Conservation (phyloP, 2,797 vertebrate genomes). For the Sebastes nivosus region DNA sequence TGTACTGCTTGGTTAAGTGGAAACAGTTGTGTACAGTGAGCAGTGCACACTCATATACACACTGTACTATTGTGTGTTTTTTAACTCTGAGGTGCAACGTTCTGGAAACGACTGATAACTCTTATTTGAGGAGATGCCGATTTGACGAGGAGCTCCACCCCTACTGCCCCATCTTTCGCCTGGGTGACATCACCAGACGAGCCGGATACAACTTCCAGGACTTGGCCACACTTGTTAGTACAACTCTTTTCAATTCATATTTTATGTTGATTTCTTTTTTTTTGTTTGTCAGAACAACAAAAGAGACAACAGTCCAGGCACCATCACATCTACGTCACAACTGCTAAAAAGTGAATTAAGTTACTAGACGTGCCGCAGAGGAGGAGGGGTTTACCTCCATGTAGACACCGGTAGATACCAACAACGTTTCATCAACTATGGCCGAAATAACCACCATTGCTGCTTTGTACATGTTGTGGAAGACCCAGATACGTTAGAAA, state of each 20-base stretch:
- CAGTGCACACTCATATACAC: not conserved
- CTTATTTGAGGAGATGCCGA: slow-evolving; percentile 86
- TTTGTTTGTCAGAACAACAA: too few relatives aligned
- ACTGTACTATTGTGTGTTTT: not conserved
- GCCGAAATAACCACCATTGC: too few relatives aligned
- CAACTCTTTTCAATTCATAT: not conserved
- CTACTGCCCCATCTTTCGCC: slow-evolving; percentile 92
- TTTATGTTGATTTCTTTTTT: too few relatives aligned
- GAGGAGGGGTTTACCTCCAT: too few relatives aligned
- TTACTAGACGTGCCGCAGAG: too few relatives aligned
- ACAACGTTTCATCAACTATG: too few relatives aligned
- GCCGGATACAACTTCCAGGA: slow-evolving; percentile 86
- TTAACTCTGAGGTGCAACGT: slow-evolving; percentile 86
- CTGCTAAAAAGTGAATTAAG: not conserved
- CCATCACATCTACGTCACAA: too few relatives aligned
- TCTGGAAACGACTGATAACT: slow-evolving; percentile 72
- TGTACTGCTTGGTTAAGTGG: not conserved
- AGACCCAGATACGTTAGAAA: too few relatives aligned
- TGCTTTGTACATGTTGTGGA: too few relatives aligned
- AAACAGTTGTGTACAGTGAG: not conserved
- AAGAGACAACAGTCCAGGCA: too few relatives aligned
- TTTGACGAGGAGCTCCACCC: slow-evolving; percentile 77
- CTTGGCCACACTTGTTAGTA: slow-evolving; percentile 82
- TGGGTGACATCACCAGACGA: slow-evolving; percentile 85
- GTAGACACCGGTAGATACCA: too few relatives aligned